phyloP scores from a whole-genome alignment of 2,113 vertebrate genomes.

The Melierax canorus region DNA sequence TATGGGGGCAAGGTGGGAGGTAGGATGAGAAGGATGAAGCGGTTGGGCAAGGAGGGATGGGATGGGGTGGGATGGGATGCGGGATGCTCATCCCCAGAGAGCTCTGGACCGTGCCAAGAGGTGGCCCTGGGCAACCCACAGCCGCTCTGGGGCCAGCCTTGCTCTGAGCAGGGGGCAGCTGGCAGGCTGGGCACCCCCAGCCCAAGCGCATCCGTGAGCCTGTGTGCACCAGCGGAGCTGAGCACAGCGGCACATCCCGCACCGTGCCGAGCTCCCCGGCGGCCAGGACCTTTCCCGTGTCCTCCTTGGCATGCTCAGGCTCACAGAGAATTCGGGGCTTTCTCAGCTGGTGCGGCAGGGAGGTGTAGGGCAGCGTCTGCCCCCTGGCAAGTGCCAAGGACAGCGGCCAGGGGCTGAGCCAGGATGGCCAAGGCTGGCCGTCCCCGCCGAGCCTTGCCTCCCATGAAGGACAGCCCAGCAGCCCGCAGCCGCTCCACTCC shows the following conservation, averaged over 20 bases:
- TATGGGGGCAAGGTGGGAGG: accelerated
- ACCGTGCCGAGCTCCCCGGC: accelerated
- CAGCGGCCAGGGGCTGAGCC: not conserved
- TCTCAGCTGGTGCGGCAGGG: not conserved
- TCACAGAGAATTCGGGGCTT: not conserved
- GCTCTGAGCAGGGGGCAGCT: not conserved
- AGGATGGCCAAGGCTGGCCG: accelerated
- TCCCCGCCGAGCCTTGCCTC: not conserved
- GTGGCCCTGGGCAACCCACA: not conserved
- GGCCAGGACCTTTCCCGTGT: not conserved
- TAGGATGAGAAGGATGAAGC: not conserved
- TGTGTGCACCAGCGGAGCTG: accelerated
- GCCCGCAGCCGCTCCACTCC: accelerated
- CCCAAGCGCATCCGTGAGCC: accelerated
- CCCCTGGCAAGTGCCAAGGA: not conserved
- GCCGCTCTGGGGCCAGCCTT: not conserved
- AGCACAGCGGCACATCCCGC: accelerated
- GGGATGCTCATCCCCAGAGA: not conserved
- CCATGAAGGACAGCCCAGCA: not conserved
- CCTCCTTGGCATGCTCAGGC: accelerated
- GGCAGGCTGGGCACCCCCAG: not conserved
- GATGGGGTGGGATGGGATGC: not conserved
- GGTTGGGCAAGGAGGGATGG: not conserved
- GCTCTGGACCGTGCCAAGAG: not conserved
- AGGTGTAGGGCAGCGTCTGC: not conserved